A percentile compares a stretch with the other conserved stretches of the same genome.
Conservation (phyloP, 2,797 vertebrate species). For the Eremophila alpestris region DNA sequence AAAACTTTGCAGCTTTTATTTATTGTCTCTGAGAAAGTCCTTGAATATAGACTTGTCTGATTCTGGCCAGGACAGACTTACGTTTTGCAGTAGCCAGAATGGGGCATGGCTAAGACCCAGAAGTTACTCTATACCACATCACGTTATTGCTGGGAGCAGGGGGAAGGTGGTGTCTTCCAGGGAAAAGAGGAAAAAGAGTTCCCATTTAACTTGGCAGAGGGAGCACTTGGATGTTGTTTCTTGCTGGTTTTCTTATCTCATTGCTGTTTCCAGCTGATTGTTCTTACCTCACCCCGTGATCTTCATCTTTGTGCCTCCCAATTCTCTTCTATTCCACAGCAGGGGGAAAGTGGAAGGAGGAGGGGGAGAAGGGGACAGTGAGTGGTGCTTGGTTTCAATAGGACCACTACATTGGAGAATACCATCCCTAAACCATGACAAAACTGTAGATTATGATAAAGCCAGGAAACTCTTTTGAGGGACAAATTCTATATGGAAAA, state of each 20-base stretch:
- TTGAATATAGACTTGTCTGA: background rate
- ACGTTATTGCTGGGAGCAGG: background rate
- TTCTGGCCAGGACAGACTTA: background rate
- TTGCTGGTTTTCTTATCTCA: background rate
- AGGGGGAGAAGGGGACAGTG: background rate
- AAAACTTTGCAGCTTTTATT: background rate
- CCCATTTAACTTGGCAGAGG: background rate
- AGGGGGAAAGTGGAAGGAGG: background rate
- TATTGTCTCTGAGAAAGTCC: background rate
- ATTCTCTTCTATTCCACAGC: background rate
- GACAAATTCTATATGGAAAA: background rate
- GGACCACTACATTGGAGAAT: background rate
- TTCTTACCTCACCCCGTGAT: rapidly evolving
- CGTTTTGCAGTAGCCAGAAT: background rate
- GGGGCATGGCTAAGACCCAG: background rate
- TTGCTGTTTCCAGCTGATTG: background rate
- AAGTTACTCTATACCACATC: background rate
- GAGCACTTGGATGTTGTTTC: background rate
- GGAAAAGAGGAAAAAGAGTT: background rate
- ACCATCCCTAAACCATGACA: background rate
- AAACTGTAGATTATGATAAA: background rate
- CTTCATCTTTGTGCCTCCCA: background rate
- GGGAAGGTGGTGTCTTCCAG: background rate
- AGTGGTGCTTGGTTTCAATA: background rate
- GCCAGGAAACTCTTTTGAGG: background rate